Evolutionary conservation across 2,113 vertebrate genomes (phyloP).

Genomic region (Rafetus swinhoei): DNA sequence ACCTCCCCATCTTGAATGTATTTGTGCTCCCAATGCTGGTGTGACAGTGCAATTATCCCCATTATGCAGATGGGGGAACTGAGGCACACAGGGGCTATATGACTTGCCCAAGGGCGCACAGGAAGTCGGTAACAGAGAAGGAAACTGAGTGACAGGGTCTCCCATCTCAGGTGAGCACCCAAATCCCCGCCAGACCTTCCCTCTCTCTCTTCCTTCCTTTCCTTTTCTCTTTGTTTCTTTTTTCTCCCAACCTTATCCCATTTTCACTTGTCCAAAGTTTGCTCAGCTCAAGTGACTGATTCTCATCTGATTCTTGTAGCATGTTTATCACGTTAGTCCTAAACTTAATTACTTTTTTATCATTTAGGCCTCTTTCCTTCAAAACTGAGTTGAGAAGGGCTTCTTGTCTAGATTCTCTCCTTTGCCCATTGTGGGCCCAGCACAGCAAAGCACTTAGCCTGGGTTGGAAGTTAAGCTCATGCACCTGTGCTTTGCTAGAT

Average conservation of each 20-base stretch:
- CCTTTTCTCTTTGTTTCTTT: not conserved
- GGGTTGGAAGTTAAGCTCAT: not conserved
- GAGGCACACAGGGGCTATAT: not conserved
- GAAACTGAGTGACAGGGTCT: not conserved
- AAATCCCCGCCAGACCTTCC: not conserved
- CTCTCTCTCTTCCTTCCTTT: not conserved
- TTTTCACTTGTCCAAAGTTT: not conserved
- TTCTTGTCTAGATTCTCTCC: not conserved
- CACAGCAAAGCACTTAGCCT: not conserved
- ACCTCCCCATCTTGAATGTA: fast-evolving
- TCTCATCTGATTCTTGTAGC: not conserved
- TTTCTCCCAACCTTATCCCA: not conserved
- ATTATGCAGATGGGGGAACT: not conserved
- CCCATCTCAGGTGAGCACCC: not conserved
- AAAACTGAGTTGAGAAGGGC: not conserved
- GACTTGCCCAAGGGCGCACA: fast-evolving
- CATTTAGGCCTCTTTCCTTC: not conserved
- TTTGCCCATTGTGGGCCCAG: not conserved
- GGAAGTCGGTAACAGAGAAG: not conserved
- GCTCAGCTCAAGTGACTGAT: not conserved
- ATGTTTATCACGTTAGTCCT: not conserved
- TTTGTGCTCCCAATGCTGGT: not conserved
- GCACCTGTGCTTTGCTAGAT: not conserved
- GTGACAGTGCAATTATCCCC: not conserved
- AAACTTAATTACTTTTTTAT: not conserved